Conservation (phyloP, 2,888 invertebrate species). For the Liopterus haemorrhoidalis region DNA sequence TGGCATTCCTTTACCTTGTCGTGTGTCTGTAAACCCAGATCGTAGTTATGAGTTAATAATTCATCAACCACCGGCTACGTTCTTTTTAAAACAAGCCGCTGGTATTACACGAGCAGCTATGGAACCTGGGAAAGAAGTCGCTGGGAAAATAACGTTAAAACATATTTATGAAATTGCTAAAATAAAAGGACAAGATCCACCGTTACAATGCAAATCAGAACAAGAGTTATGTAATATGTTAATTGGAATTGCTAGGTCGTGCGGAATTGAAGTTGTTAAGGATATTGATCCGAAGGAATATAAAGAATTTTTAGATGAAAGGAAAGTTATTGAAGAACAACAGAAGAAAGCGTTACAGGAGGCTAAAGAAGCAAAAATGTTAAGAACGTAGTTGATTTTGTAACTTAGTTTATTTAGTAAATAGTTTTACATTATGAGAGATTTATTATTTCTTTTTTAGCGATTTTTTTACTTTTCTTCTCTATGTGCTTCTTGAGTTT, state of each 20-base stretch:
- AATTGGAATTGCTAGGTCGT: conserved; percentile 68
- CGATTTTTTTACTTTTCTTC: conserved; percentile 71
- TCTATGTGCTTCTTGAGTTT: conserved; percentile 75
- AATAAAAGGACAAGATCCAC: conserved; percentile 87
- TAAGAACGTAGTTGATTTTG: conserved; percentile 62
- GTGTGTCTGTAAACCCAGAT: conserved; percentile 79
- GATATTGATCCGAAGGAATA: conserved; percentile 75
- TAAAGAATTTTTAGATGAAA: conserved; percentile 70
- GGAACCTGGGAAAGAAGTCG: conserved; percentile 60
- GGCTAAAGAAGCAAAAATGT: conserved; percentile 83
- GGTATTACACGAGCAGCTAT: conserved; percentile 80
- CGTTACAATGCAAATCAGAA: conserved; percentile 56
- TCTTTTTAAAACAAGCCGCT: conserved; percentile 90
- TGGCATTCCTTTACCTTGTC: conserved; percentile 82
- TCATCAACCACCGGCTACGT: conserved; percentile 82
- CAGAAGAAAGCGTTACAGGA: conserved; percentile 74
- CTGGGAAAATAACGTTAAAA: conserved; percentile 87
- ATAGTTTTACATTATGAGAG: conserved; percentile 13
- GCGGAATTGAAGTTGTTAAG: conserved; percentile 80
- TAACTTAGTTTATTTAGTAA: conserved; percentile 20
- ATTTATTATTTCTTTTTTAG: conserved; percentile 38
- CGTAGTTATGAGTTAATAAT: conserved; percentile 75
- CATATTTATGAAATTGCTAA: conserved; percentile 97
- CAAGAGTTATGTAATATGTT: conserved; percentile 74
- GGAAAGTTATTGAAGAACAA: conserved; percentile 62